Conservation (phyloP, 2,113 vertebrate species). For the Ivindomyrus marchei region DNA sequence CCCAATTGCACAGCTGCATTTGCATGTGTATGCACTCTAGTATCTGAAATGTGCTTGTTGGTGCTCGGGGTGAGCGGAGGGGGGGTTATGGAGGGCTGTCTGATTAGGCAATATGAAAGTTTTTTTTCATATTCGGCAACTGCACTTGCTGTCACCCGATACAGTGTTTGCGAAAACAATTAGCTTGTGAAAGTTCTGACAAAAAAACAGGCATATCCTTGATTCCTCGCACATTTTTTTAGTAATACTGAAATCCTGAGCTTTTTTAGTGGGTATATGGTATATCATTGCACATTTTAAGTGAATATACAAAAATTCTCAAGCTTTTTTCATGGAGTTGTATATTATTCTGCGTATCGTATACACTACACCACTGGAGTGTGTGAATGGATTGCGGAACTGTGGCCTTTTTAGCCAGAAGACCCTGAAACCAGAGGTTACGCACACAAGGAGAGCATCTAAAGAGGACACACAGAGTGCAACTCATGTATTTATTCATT, state of each 20-base stretch:
- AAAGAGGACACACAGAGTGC: background rate
- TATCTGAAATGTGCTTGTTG: background rate
- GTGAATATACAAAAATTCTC: background rate
- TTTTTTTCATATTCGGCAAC: background rate
- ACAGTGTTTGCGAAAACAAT: background rate
- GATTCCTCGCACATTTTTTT: background rate
- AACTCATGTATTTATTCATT: background rate
- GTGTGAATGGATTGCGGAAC: background rate
- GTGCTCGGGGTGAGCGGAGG: background rate
- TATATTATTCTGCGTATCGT: background rate
- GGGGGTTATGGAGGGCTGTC: background rate
- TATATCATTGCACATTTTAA: background rate
- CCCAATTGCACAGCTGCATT: background rate
- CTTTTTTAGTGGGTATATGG: background rate
- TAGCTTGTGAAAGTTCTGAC: background rate
- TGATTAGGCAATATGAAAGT: background rate
- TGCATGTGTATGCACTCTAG: background rate
- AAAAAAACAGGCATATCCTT: background rate
- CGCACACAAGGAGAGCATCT: background rate
- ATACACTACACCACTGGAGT: background rate
- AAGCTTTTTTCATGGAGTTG: background rate
- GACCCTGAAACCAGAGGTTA: background rate
- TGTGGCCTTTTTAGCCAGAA: background rate
- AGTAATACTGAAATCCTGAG: background rate
- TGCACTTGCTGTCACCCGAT: background rate